A percentile compares a stretch with the other conserved stretches of the same genome.
Conservation (phyloP, 2,888 invertebrate genomes). For the Tipula vernalis region DNA sequence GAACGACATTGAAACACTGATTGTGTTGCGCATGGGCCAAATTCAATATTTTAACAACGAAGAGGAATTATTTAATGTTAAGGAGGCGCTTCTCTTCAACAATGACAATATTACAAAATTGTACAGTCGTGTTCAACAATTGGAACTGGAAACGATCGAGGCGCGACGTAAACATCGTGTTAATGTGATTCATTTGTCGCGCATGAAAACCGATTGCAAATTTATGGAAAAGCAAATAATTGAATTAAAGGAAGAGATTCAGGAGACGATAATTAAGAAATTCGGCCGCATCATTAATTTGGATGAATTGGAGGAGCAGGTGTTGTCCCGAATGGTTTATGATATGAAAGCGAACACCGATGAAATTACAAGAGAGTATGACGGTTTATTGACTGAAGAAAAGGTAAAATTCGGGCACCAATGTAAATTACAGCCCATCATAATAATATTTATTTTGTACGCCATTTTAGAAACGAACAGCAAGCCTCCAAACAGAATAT, state of each 20-base stretch:
- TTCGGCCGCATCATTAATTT: conserved; percentile 43
- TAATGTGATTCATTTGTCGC: conserved; percentile 51
- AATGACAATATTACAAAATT: conserved; percentile 43
- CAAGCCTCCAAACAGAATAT: conserved; percentile 31
- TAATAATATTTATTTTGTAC: conserved; percentile 13
- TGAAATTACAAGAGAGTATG: conserved; percentile 36
- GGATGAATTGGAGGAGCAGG: conserved; percentile 41
- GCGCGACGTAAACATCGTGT: conserved; percentile 46
- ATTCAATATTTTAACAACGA: conserved; percentile 43
- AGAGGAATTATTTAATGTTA: conserved; percentile 35
- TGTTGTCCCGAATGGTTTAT: conserved; percentile 41
- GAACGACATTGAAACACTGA: conserved; percentile 61
- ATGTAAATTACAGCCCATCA: background rate
- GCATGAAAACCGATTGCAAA: conserved; percentile 56
- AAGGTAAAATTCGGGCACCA: conserved; percentile 21
- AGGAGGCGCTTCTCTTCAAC: conserved; percentile 48
- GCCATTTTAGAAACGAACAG: conserved; percentile 27
- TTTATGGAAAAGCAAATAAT: conserved; percentile 49
- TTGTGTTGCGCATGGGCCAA: conserved; percentile 57
- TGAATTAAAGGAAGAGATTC: conserved; percentile 41
- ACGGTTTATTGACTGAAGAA: conserved; percentile 34
- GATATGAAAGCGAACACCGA: conserved; percentile 40
- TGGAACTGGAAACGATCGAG: conserved; percentile 50
- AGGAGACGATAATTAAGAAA: conserved; percentile 40
- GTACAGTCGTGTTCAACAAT: conserved; percentile 47